These are phyloP conservation scores for Nycticryphes semicollaris DNA, from an alignment of 2,113 vertebrate species.

Conservation along the genomic window DNA sequence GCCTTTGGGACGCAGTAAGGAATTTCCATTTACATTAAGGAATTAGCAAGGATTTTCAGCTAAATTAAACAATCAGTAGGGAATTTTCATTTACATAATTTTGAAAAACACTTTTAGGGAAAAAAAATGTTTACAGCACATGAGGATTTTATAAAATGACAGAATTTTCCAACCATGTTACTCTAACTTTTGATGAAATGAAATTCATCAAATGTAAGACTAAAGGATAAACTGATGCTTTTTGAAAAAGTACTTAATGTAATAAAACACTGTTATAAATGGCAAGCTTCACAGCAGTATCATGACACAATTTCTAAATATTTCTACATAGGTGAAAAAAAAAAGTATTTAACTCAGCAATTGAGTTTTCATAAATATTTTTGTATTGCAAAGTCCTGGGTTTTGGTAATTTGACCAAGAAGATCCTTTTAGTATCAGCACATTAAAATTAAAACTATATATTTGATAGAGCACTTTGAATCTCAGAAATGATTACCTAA, in stretches of 20 bases:
- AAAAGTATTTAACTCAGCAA: not conserved
- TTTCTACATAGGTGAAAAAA: not conserved
- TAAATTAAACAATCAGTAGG: not conserved
- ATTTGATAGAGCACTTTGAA: not conserved
- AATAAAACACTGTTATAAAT: not conserved
- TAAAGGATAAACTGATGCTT: not conserved
- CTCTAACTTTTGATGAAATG: not conserved
- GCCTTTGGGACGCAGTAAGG: not conserved
- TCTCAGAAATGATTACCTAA: not conserved
- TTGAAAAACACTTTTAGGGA: not conserved
- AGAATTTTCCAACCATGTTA: not conserved
- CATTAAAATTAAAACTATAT: not conserved
- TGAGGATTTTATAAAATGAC: not conserved
- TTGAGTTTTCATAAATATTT: not conserved
- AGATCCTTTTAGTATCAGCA: not conserved
- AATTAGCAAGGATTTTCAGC: not conserved
- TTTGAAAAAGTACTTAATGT: not conserved
- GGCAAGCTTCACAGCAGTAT: not conserved
- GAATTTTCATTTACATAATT: not conserved
- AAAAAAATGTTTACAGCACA: not conserved
- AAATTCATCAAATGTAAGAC: rapidly evolving
- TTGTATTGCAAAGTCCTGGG: not conserved
- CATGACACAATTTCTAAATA: not conserved
- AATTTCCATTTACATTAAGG: not conserved
- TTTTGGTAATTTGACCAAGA: not conserved